Conservation (phyloP, 2,888 invertebrate species). For the Ennomos erosarius region DNA sequence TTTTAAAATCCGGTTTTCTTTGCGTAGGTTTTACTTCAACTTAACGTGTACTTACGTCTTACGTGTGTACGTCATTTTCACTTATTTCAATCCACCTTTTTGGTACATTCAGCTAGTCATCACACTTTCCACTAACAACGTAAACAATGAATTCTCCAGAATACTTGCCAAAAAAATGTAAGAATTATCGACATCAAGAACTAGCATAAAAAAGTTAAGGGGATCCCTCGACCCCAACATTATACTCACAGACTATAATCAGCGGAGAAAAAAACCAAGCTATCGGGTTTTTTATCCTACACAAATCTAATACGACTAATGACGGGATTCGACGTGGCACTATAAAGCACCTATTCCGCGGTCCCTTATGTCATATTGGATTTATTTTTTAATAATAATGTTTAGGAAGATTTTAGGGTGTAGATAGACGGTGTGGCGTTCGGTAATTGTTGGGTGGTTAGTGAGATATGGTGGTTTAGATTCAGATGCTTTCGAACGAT, state of each 20-base stretch:
- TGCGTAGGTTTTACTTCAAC: too few relatives aligned
- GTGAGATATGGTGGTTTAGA: constrained; percentile 4
- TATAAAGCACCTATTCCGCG: constrained; percentile 62
- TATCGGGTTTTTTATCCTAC: constrained; percentile 72
- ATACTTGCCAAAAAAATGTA: constrained; percentile 47
- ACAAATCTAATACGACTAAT: constrained; percentile 79
- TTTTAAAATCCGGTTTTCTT: too few relatives aligned
- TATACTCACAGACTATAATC: constrained; percentile 68
- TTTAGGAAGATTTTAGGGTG: constrained; percentile 31
- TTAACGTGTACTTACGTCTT: too few relatives aligned
- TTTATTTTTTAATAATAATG: constrained; percentile 54
- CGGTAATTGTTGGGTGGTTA: constrained; percentile 20
- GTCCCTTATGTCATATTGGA: constrained; percentile 58
- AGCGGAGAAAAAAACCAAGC: constrained; percentile 42
- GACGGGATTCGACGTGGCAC: constrained; percentile 65
- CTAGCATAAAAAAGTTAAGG: constrained; percentile 55
- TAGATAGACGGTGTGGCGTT: constrained; percentile 18
- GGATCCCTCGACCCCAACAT: constrained; percentile 67
- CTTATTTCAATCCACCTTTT: too few relatives aligned
- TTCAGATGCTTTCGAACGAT: constrained; percentile 5
- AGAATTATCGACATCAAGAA: constrained; percentile 49
- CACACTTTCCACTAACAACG: too few relatives aligned
- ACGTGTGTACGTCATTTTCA: too few relatives aligned
- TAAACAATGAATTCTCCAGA: neutral
- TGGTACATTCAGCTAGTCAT: too few relatives aligned